Percentiles rank a stretch among this genome's conserved stretches.
Evolutionary conservation across 2,113 vertebrate genomes (phyloP).

Genomic region (Rhinichthys klamathensis): DNA sequence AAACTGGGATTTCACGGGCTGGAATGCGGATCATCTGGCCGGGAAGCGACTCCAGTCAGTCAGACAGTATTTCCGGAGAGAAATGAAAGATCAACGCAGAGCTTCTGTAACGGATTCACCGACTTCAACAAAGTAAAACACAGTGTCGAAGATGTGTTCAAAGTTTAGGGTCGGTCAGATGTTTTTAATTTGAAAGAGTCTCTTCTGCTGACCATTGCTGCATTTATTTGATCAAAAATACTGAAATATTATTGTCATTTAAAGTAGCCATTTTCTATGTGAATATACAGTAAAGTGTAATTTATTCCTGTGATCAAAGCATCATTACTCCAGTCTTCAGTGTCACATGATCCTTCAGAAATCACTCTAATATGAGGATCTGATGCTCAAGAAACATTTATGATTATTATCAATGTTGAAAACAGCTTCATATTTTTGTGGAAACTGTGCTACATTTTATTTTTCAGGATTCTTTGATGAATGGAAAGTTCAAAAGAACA

Average conservation of each 20-base stretch:
- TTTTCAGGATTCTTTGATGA: neutral
- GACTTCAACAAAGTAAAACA: too few relatives aligned
- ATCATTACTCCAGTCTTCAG: neutral
- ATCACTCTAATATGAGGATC: neutral
- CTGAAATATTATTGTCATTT: neutral
- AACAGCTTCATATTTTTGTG: neutral
- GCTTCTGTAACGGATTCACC: neutral
- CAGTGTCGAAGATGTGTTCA: too few relatives aligned
- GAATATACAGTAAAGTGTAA: neutral
- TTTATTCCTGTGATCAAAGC: neutral
- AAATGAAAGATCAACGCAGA: neutral
- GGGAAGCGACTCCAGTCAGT: neutral
- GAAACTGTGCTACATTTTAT: too few relatives aligned
- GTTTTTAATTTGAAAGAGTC: too few relatives aligned
- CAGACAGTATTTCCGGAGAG: neutral
- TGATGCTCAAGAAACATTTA: neutral
- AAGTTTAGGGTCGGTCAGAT: too few relatives aligned
- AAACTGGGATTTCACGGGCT: neutral
- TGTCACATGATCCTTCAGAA: neutral
- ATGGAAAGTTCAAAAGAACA: neutral
- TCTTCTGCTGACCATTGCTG: neutral
- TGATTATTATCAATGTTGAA: neutral
- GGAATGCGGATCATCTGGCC: neutral
- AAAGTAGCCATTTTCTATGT: neutral
- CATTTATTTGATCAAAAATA: neutral